These are phyloP conservation scores for Ophion ventricosus DNA, from an alignment of 2,888 invertebrate genomes.

Conservation along the genomic window DNA sequence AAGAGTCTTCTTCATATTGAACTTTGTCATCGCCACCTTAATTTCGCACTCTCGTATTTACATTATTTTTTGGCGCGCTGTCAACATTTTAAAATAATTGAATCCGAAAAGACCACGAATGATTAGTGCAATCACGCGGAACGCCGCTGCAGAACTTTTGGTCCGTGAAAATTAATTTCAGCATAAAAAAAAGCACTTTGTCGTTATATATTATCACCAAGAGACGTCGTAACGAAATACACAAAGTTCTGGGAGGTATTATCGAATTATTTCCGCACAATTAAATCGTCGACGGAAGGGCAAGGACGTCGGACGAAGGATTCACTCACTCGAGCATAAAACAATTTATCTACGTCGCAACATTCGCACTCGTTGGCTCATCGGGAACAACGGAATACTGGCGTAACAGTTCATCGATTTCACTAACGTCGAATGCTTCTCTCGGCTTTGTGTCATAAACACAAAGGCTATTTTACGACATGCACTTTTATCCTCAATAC, in stretches of 20 bases:
- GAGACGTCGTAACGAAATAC: background rate
- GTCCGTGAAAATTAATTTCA: background rate
- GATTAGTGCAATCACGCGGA: background rate
- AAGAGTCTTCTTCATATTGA: background rate
- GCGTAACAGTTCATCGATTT: background rate
- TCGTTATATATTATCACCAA: background rate
- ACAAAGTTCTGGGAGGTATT: background rate
- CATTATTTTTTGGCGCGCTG: background rate
- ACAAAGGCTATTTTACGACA: background rate
- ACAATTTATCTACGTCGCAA: background rate
- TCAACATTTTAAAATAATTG: background rate
- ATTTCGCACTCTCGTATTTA: background rate
- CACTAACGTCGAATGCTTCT: slow-evolving; percentile 1
- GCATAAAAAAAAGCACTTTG: slow-evolving; percentile 8
- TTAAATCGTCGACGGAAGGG: background rate
- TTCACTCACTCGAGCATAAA: slow-evolving; percentile 7
- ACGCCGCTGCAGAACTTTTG: background rate
- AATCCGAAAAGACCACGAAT: background rate
- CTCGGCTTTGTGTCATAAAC: slow-evolving; percentile 2
- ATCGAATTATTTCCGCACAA: slow-evolving; percentile 18
- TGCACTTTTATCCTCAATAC: background rate
- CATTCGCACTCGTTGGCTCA: background rate
- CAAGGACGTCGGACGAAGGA: background rate
- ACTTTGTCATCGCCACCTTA: background rate
- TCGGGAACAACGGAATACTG: slow-evolving; percentile 6